Evolutionary conservation across 2,888 invertebrate genomes (phyloP).

Genomic region (Embidobia sp.): DNA sequence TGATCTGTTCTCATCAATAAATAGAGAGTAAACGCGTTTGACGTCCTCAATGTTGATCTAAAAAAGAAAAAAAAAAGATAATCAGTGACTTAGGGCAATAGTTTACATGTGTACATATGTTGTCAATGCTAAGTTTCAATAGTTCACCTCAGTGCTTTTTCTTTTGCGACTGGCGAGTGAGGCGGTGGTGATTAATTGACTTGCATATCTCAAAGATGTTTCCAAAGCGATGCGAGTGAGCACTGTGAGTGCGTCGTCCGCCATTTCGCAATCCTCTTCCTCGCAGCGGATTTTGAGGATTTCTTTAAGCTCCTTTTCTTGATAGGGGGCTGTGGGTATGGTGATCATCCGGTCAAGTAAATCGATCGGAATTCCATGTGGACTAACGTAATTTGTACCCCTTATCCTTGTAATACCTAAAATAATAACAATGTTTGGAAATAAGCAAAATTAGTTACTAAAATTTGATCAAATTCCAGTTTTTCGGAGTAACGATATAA

Average conservation of each 20-base stretch:
- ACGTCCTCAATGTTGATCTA: conserved; percentile 93
- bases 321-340: conserved; percentile 94
- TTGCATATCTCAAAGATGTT: conserved; percentile 97
- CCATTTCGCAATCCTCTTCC: conserved; percentile 98
- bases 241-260: conserved; percentile 93
- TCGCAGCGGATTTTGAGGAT: conserved; percentile 97
- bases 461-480: no score
- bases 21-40: conserved; percentile 96
- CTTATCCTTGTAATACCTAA: conserved; percentile 93
- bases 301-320: conserved; percentile 93
- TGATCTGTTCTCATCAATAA: conserved; percentile 96
- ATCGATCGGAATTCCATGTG: conserved; percentile 99
- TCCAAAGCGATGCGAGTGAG: conserved; percentile 96
- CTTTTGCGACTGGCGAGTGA: conserved; percentile 95
- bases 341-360: conserved; percentile 97
- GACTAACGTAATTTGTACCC: conserved; percentile 95
- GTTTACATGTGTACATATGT: no score
- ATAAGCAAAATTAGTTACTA: no score
- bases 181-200: conserved; percentile 98
- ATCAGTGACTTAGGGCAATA: no score
- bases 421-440: no score
- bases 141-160: conserved; percentile 91
- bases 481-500: no score
- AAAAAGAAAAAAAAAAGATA: background rate
- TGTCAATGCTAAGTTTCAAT: conserved; percentile 1